Base-by-base conservation (phyloP, 2,113 vertebrate genomes). In the Poeciliopsis turrubarensis region DNA sequence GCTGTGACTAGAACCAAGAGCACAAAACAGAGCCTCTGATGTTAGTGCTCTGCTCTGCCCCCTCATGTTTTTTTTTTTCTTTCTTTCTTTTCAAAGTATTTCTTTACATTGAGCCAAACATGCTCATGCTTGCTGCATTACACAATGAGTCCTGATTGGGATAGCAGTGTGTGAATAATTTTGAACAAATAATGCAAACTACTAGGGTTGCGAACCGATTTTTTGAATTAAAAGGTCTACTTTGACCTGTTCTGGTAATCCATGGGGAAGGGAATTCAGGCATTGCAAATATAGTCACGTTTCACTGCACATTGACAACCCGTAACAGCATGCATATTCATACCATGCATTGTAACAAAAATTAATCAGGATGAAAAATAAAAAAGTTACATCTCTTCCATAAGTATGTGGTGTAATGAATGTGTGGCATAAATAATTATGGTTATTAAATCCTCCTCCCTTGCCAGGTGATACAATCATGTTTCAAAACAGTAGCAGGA, bases 1-100 rank as follows among this genome's bases (percentile, higher is more conserved):
- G 96, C 95, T 99, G 98, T 88, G 98, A 99, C 97, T 99, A 97
- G 94, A 97, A 97, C 95, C 94, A 97, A 94, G 86, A 97, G 94
- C 95, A 96, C 94, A 98, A 95, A 95, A 97, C 95, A 96, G 90
- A 91, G 88, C 88, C 14, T 90, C 84, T 74, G 87, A 87, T 87
- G 91, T 98, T 97, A 98, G 93, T 94, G 95, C 94, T 95, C 95
- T 91, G 95, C 86, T 88, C 89, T 80, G 89, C 87, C 61, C 77
- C 81, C 72, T 83, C 65, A 73, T 37, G 34, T 81, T 17, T 65
- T 29, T 1, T 29, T 29, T 29, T 29, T 29, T 29, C n/a, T n/a
- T 54, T 39, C 54, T 71, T 63, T 25, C 10, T 66, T 63, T 65
- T 80, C 37, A 75, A 71, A 72, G 8, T 27, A 51, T 63, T 57